Evolutionary conservation across 64 coral and sea anemone species (phyloP).

Genomic region (Trachythela sp.): DNA sequence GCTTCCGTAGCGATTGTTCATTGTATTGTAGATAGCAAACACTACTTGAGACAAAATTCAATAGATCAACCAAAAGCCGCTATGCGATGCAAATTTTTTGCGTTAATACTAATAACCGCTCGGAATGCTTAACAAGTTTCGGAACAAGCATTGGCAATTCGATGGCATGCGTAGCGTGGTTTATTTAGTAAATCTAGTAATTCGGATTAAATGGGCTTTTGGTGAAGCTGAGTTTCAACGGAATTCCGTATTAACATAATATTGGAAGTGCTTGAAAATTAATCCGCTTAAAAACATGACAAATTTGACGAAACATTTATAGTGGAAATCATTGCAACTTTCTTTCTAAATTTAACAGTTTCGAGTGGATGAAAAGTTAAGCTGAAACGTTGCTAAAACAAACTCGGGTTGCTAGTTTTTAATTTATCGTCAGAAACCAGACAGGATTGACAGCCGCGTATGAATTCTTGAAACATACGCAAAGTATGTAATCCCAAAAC

Average conservation of each 20-base stretch:
- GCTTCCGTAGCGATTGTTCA: background rate
- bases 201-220: conserved; percentile 13
- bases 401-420: no score
- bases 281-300: conserved; percentile 17
- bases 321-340: background rate
- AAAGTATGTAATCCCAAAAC: background rate
- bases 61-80: background rate
- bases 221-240: background rate
- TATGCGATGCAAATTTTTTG: background rate
- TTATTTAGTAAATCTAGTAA: background rate
- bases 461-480: no score
- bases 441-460: no score
- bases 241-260: background rate
- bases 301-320: conserved; percentile 19
- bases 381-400: no score
- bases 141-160: background rate
- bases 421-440: no score
- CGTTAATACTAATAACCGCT: background rate
- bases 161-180: background rate
- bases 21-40: background rate
- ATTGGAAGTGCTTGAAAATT: background rate
- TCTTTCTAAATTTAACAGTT: no score
- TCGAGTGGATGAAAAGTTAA: no score
- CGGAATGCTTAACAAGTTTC: background rate
- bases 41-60: background rate